Evolutionary conservation across 2,888 invertebrate genomes (phyloP).

Genomic region (Drosophila fungiperda): DNA sequence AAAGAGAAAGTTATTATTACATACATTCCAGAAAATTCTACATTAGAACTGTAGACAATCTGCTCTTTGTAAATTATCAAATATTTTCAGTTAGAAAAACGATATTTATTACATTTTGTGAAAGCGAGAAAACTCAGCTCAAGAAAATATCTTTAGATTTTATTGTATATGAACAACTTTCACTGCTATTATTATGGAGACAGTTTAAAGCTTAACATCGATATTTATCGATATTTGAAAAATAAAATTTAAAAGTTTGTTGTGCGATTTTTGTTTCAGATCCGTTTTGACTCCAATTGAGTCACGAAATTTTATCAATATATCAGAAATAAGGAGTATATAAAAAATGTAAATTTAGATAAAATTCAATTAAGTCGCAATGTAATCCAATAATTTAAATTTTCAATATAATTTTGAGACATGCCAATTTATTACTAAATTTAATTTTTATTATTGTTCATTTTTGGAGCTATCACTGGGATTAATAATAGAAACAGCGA

Average conservation of each 20-base stretch:
- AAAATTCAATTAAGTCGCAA: background rate
- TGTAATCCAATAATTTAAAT: background rate
- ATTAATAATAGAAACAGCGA: background rate
- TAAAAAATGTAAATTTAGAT: background rate
- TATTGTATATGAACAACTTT: background rate
- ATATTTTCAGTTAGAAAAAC: background rate
- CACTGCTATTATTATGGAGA: too few relatives aligned
- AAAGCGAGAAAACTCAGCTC: too few relatives aligned
- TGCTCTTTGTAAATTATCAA: background rate
- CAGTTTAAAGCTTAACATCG: background rate
- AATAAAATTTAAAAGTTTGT: too few relatives aligned
- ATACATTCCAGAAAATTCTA: background rate
- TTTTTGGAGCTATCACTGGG: background rate
- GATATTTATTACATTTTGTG: too few relatives aligned
- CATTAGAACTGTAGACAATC: background rate
- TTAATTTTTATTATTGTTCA: background rate
- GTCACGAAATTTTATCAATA: background rate
- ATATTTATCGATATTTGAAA: background rate
- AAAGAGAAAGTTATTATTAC: background rate
- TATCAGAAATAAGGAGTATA: background rate
- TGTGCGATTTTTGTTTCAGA: background rate
- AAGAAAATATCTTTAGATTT: background rate
- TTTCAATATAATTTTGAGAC: too few relatives aligned
- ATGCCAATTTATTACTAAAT: background rate
- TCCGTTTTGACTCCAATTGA: background rate